Base-by-base conservation (phyloP, 2,797 vertebrate species). In the Lophotriccus pileatus region DNA sequence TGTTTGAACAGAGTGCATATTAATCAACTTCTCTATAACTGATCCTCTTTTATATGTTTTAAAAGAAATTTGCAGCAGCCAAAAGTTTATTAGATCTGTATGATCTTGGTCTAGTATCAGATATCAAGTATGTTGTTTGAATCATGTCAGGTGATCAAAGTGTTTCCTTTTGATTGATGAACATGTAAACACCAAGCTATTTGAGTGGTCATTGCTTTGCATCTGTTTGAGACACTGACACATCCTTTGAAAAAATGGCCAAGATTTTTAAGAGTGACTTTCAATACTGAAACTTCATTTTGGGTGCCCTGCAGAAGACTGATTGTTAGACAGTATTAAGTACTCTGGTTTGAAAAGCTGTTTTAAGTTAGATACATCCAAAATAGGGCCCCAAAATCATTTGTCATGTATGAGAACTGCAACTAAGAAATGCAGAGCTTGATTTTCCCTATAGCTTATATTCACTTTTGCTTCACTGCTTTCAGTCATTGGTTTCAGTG, bases 51-150 rank as follows among this genome's bases (percentile, higher is more conserved):
- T 96, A 95, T 98, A 98, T 96, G 97, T 98, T 97, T 97, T 53
- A 94, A 97, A 97, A 97, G 96, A 97, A 98, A 98, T 97, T 97
- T 96, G 95, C 96, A 96, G 97, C 94, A 98, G 98, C 98, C 98
- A 98, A 97, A 97, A 97, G 96, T 98, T 98, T 98, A 98, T 98
- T 98, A 98, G 97, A 98, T 98, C 96, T 98, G 97, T 96, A 98
- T 98, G 98, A 97, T 97, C 95, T 89, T 0, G 93, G 96, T 91
- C 21, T 39, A 91, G 98, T 96, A 97, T 98, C 98, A 93, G 75
- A 96, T 98, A 96, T 98, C 98, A 98, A 93, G 96, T 96, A 94
- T 79, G 91, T 94, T 91, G 92, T 95, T 96, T 96, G 94, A 97
- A 96, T 97, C 95, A 94, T 91, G 93, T 94, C 94, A 94, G 93